Evolutionary conservation across 2,113 vertebrate genomes (phyloP).

Genomic region (Typhlomys cinereus): DNA sequence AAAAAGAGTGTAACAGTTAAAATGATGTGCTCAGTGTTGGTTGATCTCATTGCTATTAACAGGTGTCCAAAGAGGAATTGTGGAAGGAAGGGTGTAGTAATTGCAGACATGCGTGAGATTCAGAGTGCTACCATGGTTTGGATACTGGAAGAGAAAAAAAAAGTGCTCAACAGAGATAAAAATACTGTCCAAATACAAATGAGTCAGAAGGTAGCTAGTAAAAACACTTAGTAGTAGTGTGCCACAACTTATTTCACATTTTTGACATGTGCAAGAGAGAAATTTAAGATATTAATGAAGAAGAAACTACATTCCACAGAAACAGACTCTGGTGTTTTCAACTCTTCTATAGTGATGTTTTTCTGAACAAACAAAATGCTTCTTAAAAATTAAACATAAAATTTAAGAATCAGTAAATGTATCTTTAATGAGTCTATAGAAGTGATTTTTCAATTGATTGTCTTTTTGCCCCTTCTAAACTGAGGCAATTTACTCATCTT

Average conservation of each 20-base stretch:
- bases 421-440: background rate
- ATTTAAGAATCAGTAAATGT: background rate
- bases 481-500: background rate
- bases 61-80: background rate
- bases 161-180: background rate
- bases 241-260: background rate
- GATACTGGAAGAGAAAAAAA: background rate
- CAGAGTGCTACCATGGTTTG: background rate
- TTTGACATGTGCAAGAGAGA: background rate
- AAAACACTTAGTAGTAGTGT: background rate
- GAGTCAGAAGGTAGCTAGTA: background rate
- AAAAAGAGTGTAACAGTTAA: background rate
- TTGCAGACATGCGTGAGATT: background rate
- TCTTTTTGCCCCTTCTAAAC: background rate
- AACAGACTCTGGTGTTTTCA: background rate
- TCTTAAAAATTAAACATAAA: background rate
- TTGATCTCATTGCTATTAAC: background rate
- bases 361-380: background rate
- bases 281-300: background rate
- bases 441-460: background rate
- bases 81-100: background rate
- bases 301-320: rapidly evolving
- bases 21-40: no score
- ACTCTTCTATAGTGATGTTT: background rate
- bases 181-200: background rate